A percentile compares a stretch with the other conserved stretches of the same genome.
phyloP scores from a whole-genome alignment of 2,797 vertebrate genomes.

The Coilia nasus region DNA sequence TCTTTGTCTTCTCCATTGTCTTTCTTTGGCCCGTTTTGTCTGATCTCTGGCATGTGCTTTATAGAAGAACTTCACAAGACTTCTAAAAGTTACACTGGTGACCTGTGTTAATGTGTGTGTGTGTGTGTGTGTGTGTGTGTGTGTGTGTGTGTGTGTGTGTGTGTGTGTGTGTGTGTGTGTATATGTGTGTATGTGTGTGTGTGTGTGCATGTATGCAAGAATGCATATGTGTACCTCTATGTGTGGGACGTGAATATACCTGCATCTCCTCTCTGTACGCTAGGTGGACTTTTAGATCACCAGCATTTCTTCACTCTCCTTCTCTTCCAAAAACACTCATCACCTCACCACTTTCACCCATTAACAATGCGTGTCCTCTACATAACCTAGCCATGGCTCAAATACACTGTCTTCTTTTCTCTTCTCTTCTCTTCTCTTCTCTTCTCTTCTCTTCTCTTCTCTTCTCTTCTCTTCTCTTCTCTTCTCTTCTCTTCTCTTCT shows the following conservation, averaged over 20 bases:
- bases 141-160: constrained; percentile 15
- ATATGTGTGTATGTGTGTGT: constrained; percentile 18
- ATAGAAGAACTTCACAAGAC: background rate
- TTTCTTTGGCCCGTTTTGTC: background rate
- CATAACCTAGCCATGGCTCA: background rate
- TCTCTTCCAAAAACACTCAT: background rate
- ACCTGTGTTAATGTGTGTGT: background rate
- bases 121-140: background rate
- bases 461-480: no score
- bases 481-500: background rate
- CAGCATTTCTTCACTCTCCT: constrained; percentile 38
- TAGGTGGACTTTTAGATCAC: constrained; percentile 24
- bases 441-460: no score
- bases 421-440: no score
- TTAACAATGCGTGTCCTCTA: background rate
- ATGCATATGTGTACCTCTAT: constrained; percentile 22
- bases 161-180: background rate
- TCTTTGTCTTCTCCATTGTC: background rate
- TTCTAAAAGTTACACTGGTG: background rate
- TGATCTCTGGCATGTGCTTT: background rate
- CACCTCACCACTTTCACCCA: background rate
- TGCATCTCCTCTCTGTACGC: constrained; percentile 27
- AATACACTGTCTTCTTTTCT: background rate
- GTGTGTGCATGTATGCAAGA: constrained; percentile 30
- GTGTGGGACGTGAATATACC: constrained; percentile 38